Evolutionary conservation across 2,888 invertebrate genomes (phyloP).

Genomic region (Leptothorax acervorum): DNA sequence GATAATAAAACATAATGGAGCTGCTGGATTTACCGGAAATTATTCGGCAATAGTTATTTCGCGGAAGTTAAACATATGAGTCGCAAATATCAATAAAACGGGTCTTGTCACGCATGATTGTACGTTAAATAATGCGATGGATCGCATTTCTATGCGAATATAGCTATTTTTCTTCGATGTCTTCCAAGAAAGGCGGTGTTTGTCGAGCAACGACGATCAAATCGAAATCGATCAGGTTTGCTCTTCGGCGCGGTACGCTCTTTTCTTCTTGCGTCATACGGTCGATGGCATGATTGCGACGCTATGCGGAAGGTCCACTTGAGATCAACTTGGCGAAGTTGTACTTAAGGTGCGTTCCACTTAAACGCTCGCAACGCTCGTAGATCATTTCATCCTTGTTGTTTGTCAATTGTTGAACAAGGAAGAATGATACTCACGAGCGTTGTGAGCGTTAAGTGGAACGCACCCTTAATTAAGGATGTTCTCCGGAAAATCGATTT

Average conservation of each 20-base stretch:
- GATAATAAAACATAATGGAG: background rate
- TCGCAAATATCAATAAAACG: background rate
- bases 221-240: constrained; percentile 17
- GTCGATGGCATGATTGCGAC: constrained; percentile 1
- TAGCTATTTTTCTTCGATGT: background rate
- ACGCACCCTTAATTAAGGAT: too few species aligned
- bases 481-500: too few species aligned
- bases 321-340: too few species aligned
- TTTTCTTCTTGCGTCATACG: background rate
- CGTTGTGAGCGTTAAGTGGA: too few species aligned
- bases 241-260: background rate
- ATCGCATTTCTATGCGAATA: constrained; percentile 7
- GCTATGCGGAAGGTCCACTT: background rate
- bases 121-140: constrained; percentile 6
- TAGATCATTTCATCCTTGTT: too few species aligned
- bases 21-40: background rate
- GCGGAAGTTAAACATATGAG: background rate
- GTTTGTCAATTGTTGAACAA: too few species aligned
- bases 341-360: too few species aligned
- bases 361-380: too few species aligned
- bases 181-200: background rate
- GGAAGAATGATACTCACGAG: too few species aligned
- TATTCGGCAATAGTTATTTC: background rate
- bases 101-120: too few species aligned
- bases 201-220: constrained; percentile 21